Evolutionary conservation across 1,140 invertebrate species (phyloP), one percentile per base, ranked within the genome.

Genomic region (Drosophila sp.): DNA sequence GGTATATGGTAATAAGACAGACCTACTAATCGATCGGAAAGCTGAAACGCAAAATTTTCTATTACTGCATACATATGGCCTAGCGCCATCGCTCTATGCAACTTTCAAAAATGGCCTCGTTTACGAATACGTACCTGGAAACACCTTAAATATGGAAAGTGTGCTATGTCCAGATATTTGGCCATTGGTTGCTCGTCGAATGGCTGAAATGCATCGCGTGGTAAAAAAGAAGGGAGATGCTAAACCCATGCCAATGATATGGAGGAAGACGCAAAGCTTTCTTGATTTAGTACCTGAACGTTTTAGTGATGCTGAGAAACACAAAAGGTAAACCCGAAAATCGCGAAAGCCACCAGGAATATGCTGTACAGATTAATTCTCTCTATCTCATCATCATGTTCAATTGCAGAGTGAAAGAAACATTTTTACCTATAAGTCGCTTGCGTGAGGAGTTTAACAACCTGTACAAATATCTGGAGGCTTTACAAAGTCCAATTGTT

Each of bases 1-100:
- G 78, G 94, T 99, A 71, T 99, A 99, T 94, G 98, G 98, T 6
- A 94, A 97, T 72, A 98, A 98, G 91, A 98, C 98, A 1, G 98
- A 99, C 92, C 93, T 97, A 70, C 94, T 99, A 65, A 98, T 99
- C 87, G 96, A 99, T 93, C 93, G 98, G 84, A 94, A 96, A 87
- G 95, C 95, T 69, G 98, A 98, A 93, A 95, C 95, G 50, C 94
- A 96, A 92, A 95, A 95, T 87, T 95, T 95, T 73, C 92, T 93
- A 75, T 87, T 95, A 79, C 93, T 98, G 73, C 95, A 96, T 85
- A 94, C 94, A 80, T 94, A 94, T 73, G 96, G 96, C 10, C 94
- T 97, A 73, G 97, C 97, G 73, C 96, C 98, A 62, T 94, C 95
- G 60, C 93, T 99, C 40, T 98, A 98, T 93, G 97, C 97, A 47